Base-by-base conservation (phyloP, 2,113 vertebrate species). In the Strigops habroptila region DNA sequence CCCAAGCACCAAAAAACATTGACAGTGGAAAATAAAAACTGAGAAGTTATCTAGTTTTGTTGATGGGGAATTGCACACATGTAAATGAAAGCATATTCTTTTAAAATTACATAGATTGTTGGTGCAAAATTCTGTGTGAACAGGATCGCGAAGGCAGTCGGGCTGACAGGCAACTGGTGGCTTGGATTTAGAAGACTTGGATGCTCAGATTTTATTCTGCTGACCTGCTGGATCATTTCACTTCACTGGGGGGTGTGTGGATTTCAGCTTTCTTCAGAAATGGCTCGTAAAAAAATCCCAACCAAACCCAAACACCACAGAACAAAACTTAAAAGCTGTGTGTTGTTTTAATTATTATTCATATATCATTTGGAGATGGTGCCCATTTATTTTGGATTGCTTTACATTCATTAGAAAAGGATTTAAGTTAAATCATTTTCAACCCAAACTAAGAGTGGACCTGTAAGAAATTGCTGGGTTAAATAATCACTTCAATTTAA, bases 321-420 rank as follows among this genome's bases (percentile, higher is more conserved):
- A 64, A 41, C 39, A 48, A 30, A 81, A 24, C 30, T 4, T 46
- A 37, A 90, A 83, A 91, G 30, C 51, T 71, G 0, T 37, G 5
- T 24, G 9, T 65, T 93, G 14, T 51, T 89, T 76, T 79, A 82
- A 48, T 84, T 89, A 62, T 68, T 91, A 37, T 41, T 87, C 35
- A 18, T n/a, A 15, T 65, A 39, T 65, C 6, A 41, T 63, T 90
- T 83, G n/a, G 53, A 88, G 10, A 76, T 55, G 8, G 6, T 89
- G 30, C 23, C 9, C 48, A 30, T 78, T 87, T 90, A 53, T 77
- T 91, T 91, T 93, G 23, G 12, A 37, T 85, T 91, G 31, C 41
- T 82, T 77, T 76, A 39, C 8, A 4, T 75, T 53, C 35, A 73
- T 62, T 91, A 65, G 59, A 52, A 79, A 94, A 73, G 37, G 19